phyloP scores from a whole-genome alignment of 53 echinoderm and acorn worm species.

The Astropecten irregularis region DNA sequence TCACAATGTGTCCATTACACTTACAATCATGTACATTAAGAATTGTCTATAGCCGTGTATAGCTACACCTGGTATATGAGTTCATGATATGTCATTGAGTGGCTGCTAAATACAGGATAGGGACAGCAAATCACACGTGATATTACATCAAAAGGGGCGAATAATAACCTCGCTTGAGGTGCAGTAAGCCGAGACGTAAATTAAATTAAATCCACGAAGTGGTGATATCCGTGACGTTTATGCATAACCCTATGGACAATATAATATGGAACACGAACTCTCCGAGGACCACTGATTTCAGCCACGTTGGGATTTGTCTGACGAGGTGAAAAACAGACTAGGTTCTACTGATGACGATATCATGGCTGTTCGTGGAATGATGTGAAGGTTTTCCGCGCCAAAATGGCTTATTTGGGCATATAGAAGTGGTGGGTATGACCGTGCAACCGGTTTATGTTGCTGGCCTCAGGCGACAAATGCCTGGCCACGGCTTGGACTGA shows the following conservation, averaged over 20 bases:
- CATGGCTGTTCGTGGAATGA: not conserved
- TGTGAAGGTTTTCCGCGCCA: too few relatives aligned
- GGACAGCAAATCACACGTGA: not conserved
- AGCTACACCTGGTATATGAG: too few relatives aligned
- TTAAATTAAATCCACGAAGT: constrained; percentile 29
- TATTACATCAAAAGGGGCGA: constrained; percentile 39
- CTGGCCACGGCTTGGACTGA: not conserved
- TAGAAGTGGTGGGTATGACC: too few relatives aligned
- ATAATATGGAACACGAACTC: constrained; percentile 8
- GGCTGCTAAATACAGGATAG: constrained; percentile 2
- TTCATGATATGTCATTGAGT: too few relatives aligned
- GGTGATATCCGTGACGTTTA: not conserved
- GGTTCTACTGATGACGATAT: constrained; percentile 1
- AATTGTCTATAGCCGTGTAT: too few relatives aligned
- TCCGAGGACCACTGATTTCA: not conserved
- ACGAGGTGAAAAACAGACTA: not conserved
- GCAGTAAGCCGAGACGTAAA: constrained; percentile 21
- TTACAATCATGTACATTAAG: too few relatives aligned
- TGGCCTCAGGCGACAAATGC: constrained; percentile 11
- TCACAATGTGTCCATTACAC: too few relatives aligned
- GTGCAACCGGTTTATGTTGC: not conserved
- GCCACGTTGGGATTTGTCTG: constrained; percentile 1
- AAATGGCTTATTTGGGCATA: too few relatives aligned
- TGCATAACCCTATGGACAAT: not conserved
- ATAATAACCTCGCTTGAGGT: constrained; percentile 10